Evolutionary conservation across 2,113 vertebrate genomes (phyloP).

Genomic region (Chaenogobius annularis): DNA sequence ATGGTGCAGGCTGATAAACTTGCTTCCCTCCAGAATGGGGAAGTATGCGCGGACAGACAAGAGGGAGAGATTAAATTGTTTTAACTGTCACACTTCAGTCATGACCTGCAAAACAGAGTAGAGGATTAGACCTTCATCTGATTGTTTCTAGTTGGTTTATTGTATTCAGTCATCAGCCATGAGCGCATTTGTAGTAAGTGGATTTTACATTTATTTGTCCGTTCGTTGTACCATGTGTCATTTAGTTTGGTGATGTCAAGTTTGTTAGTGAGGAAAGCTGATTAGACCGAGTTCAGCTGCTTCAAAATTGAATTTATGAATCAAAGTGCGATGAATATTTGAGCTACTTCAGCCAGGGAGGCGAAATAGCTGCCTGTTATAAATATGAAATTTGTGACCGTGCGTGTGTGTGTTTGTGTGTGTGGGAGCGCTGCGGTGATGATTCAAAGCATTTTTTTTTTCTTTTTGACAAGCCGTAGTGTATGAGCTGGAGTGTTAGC

Average conservation of each 20-base stretch:
- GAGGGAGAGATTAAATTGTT: conserved; percentile 33
- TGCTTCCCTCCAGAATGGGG: conserved; percentile 75
- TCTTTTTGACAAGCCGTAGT: conserved; percentile 33
- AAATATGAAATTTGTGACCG: background rate
- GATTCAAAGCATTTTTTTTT: conserved; percentile 9
- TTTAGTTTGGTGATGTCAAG: background rate
- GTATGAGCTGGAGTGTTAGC: conserved; percentile 12
- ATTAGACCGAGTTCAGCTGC: background rate
- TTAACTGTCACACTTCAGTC: conserved; percentile 10
- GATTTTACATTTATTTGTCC: background rate
- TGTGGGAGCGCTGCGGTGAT: background rate
- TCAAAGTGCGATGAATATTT: conserved; percentile 25
- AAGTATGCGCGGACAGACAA: conserved; percentile 51
- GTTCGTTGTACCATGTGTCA: background rate
- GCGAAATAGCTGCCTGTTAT: conserved; percentile 8
- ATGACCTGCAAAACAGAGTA: conserved; percentile 13
- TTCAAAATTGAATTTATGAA: background rate
- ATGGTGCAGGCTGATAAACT: conserved; percentile 38
- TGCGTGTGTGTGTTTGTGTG: background rate
- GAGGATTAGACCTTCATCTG: conserved; percentile 8
- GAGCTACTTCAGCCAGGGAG: conserved; percentile 17
- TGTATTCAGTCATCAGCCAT: conserved; percentile 13
- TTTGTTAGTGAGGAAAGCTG: background rate
- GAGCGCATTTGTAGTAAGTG: conserved; percentile 64
- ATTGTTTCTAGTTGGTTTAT: conserved; percentile 12